Evolutionary conservation across 2,797 vertebrate genomes (phyloP).

Genomic region (Darevskia nairensis): DNA sequence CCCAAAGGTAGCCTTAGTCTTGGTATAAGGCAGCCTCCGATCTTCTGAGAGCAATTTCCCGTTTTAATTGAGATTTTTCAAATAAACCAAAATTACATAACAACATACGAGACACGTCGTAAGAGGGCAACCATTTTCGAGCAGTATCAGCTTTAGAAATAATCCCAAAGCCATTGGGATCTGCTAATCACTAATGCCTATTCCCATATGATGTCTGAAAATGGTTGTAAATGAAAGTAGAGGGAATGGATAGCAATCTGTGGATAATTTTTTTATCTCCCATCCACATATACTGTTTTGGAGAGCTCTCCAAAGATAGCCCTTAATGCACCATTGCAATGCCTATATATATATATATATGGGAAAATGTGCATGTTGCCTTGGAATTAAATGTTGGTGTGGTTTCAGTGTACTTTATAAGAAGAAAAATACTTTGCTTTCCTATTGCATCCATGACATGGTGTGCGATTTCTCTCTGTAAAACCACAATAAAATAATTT

Average conservation of each 20-base stretch:
- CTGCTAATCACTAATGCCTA: not conserved
- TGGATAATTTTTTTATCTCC: not conserved
- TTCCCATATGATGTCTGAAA: constrained; percentile 12
- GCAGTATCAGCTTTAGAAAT: not conserved
- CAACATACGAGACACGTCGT: no score
- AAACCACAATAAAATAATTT: not conserved
- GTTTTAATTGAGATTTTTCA: no score
- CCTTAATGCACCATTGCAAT: not conserved
- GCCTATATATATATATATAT: not conserved
- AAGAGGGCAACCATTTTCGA: not conserved
- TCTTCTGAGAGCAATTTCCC: not conserved
- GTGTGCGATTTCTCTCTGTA: not conserved
- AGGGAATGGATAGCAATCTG: not conserved
- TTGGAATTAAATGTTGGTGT: not conserved
- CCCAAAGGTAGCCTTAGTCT: not conserved
- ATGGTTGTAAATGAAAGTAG: not conserved
- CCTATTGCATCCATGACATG: not conserved
- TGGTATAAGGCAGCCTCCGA: not conserved
- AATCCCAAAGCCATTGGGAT: not conserved
- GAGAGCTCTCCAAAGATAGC: not conserved
- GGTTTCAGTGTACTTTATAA: not conserved
- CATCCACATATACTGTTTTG: not conserved
- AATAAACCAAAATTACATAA: no score
- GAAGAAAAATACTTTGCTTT: not conserved
- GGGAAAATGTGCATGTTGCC: not conserved